Evolutionary conservation across 2,888 invertebrate species (phyloP).

Genomic region (Cephus runcator): DNA sequence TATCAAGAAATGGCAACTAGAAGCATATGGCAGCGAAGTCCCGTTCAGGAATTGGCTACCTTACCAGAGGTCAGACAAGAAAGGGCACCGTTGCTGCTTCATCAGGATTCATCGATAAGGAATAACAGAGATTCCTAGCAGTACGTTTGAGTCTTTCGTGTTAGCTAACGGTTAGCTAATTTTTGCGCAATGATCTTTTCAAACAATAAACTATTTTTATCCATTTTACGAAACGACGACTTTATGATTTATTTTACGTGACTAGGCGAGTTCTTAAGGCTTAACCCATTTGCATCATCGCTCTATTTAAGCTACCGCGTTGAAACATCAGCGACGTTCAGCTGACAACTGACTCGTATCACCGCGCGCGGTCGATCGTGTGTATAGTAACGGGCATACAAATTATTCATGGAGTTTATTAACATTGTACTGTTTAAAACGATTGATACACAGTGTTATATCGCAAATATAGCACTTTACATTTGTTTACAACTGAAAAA

Average conservation of each 20-base stretch:
- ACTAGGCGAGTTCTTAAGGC: slow-evolving; percentile 4
- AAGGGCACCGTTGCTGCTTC: slow-evolving; percentile 54
- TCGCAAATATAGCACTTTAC: too few relatives aligned
- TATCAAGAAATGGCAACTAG: slow-evolving; percentile 57
- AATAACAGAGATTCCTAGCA: slow-evolving; percentile 50
- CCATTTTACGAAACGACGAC: slow-evolving; percentile 24
- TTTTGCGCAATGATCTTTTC: slow-evolving; percentile 38
- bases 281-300: too few relatives aligned
- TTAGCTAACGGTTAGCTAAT: slow-evolving; percentile 27
- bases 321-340: too few relatives aligned
- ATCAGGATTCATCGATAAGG: slow-evolving; percentile 59
- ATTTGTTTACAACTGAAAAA: too few relatives aligned
- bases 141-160: slow-evolving; percentile 20
- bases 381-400: too few relatives aligned
- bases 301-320: too few relatives aligned
- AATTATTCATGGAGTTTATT: too few relatives aligned
- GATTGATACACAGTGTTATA: too few relatives aligned
- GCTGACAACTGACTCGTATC: too few relatives aligned
- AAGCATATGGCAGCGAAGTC: slow-evolving; percentile 58
- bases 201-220: slow-evolving; percentile 35
- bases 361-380: too few relatives aligned
- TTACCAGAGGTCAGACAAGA: slow-evolving; percentile 60
- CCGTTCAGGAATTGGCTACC: slow-evolving; percentile 55
- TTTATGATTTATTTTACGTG: slow-evolving; percentile 25
- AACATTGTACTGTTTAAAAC: too few relatives aligned